These are phyloP conservation scores for Natator depressus DNA, from an alignment of 2,113 vertebrate genomes.

Conservation along the genomic window DNA sequence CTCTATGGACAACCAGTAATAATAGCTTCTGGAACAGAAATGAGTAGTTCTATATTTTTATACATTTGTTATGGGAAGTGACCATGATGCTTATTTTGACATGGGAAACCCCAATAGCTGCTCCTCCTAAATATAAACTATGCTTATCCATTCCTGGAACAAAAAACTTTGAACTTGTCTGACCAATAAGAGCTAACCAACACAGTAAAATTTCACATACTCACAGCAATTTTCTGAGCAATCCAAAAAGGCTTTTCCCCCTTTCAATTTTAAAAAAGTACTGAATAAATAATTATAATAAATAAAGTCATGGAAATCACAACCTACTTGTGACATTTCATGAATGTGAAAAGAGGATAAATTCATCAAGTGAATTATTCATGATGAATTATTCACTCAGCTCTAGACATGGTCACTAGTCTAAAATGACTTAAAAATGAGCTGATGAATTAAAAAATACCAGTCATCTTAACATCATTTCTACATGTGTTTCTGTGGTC, in stretches of 20 bases:
- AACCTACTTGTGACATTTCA: not conserved
- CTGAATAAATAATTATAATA: not conserved
- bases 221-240: not conserved
- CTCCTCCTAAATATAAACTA: not conserved
- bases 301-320: not conserved
- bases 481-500: not conserved
- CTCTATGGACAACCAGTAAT: not conserved
- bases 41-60: rapidly evolving
- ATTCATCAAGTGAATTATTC: not conserved
- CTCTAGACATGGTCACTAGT: not conserved
- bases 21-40: conserved; percentile 9
- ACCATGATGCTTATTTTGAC: conserved; percentile 30
- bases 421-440: not conserved
- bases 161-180: not conserved
- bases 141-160: not conserved
- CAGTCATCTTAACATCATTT: not conserved
- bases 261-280: not conserved
- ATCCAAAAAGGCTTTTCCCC: not conserved
- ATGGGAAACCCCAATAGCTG: not conserved
- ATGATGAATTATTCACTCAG: not conserved
- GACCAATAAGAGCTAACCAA: not conserved
- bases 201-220: not conserved
- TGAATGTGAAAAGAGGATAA: not conserved
- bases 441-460: not conserved
- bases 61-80: not conserved